Conservation (phyloP, 2,113 vertebrate genomes). For the Setophaga coronata region DNA sequence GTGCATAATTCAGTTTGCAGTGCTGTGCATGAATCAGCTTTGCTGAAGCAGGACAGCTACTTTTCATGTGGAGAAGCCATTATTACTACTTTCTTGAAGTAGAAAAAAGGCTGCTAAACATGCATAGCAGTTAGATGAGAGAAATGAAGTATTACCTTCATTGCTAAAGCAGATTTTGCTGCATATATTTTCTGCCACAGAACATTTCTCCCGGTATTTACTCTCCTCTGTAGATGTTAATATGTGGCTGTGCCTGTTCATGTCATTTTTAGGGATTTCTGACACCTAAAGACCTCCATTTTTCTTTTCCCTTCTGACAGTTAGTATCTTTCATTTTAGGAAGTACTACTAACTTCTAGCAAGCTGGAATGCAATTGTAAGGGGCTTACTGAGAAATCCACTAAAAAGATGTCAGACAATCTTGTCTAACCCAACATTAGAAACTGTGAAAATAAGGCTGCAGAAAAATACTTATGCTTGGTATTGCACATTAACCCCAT, state of each 20-base stretch:
- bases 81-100: background rate
- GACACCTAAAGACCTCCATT: background rate
- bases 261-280: background rate
- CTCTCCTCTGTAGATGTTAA: background rate
- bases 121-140: background rate
- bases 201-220: background rate
- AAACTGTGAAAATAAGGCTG: slow-evolving; percentile 1
- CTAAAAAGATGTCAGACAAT: background rate
- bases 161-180: background rate
- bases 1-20: background rate
- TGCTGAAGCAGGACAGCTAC: background rate
- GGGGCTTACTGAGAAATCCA: background rate
- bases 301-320: background rate
- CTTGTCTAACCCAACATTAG: background rate
- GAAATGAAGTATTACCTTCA: background rate
- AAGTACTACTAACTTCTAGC: background rate
- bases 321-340: background rate
- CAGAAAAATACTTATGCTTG: slow-evolving; percentile 9
- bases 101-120: background rate
- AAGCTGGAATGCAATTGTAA: background rate
- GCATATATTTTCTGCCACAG: background rate
- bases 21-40: background rate
- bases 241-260: background rate
- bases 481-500: slow-evolving; percentile 16
- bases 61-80: background rate